Evolutionary conservation across 2,113 vertebrate species (phyloP).

Genomic region (Micromys minutus): DNA sequence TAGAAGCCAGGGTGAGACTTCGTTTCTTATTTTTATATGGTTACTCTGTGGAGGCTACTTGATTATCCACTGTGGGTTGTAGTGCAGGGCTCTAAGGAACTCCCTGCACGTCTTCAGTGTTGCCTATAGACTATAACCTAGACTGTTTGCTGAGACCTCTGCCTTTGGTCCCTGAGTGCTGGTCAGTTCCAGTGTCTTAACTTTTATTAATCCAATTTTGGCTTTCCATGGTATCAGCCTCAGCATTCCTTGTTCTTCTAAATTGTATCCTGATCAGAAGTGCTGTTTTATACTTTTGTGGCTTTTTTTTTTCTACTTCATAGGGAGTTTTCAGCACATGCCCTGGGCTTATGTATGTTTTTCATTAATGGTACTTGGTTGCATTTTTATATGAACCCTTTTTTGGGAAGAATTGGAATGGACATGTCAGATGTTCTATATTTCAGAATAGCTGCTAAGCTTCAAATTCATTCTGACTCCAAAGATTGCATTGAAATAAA

Average conservation of each 20-base stretch:
- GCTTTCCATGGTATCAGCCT: background rate
- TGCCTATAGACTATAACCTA: background rate
- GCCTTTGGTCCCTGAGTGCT: background rate
- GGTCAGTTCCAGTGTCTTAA: background rate
- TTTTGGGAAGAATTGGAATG: background rate
- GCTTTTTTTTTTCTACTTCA: constrained; percentile 23
- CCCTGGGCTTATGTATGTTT: background rate
- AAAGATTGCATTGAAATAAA: constrained; percentile 34
- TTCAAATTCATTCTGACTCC: background rate
- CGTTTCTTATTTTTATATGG: background rate
- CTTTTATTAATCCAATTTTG: background rate
- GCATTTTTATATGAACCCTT: constrained; percentile 4
- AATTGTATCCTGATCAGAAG: background rate
- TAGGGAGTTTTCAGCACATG: background rate
- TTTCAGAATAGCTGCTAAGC: constrained; percentile 30
- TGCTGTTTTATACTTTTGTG: background rate
- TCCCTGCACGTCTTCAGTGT: background rate
- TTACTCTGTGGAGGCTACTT: background rate
- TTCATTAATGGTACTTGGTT: constrained; percentile 17
- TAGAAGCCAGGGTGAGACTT: background rate
- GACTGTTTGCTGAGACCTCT: background rate
- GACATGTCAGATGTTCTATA: constrained; percentile 25
- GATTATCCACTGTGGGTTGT: background rate
- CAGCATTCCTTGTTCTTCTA: background rate
- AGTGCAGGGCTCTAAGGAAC: background rate